These are phyloP conservation scores for Melanocharis versteri DNA, from an alignment of 2,113 vertebrate species.

Conservation along the genomic window DNA sequence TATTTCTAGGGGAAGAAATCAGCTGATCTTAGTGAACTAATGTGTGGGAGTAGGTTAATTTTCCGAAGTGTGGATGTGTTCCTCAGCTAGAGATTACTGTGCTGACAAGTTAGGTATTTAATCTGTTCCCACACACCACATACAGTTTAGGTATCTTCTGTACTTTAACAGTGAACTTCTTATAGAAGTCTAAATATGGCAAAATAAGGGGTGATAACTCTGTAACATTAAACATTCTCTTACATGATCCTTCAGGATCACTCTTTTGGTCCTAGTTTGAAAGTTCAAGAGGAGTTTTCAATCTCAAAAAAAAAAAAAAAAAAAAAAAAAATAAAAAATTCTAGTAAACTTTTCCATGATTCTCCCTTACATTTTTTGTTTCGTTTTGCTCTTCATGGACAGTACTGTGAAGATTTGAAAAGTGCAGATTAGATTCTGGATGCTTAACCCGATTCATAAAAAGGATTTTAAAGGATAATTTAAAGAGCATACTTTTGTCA, in stretches of 20 bases:
- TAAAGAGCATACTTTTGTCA: background rate
- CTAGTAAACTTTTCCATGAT: background rate
- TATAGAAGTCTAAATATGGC: background rate
- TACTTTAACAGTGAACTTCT: background rate
- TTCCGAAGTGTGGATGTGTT: background rate
- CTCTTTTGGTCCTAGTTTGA: background rate
- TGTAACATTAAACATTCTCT: background rate
- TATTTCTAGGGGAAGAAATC: background rate
- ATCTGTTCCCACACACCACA: background rate
- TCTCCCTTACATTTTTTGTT: background rate
- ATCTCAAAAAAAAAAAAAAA: background rate
- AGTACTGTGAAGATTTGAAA: background rate
- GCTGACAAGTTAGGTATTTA: background rate
- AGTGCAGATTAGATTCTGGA: background rate
- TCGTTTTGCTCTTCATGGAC: background rate
- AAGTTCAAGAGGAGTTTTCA: background rate
- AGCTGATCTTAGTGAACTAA: background rate
- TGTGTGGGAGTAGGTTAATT: background rate
- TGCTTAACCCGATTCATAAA: background rate
- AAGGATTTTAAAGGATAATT: background rate
- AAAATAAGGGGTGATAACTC: background rate
- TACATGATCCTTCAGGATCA: background rate
- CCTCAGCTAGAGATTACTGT: background rate
- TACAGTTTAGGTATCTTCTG: background rate
- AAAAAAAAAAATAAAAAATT: no score